Base-by-base conservation (phyloP, 2,113 vertebrate genomes). In the Onychostruthus taczanowskii region DNA sequence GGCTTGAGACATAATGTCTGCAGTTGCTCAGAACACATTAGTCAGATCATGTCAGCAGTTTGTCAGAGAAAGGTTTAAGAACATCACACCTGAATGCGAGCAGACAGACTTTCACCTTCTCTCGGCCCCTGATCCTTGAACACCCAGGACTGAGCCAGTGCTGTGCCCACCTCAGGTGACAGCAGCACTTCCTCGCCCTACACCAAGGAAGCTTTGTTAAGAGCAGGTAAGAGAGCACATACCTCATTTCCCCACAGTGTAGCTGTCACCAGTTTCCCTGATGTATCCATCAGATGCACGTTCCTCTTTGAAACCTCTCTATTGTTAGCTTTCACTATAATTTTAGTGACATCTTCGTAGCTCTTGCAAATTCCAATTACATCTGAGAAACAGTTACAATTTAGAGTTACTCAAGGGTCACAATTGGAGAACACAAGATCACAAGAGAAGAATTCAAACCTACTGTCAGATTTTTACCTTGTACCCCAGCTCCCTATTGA, bases 161-260 rank as follows among this genome's bases (percentile, higher is more conserved):
- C 92, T 84, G n/a, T 50, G 68, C 72, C 94, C 93, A 74, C 84
- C 94, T 86, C 6, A 0, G 87, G 75, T 90, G 92, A 93, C 79
- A 94, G 79, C 37, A 81, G 62, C 35, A 39, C 53, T 27, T 66
- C 64, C 47, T 84, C n/a, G 13, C 35, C 55, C 47, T 49, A 35
- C 64, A 84, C 75, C 88, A 70, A 72, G 74, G 43, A 33, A 70
- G 74, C 56, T 93, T 63, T 69, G 44, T 27, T 33, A 72, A 52
- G 93, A 80, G 61, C 76, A 90, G 85, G 90, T 81, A 95, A 85
- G 56, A 72, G 31, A 77, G 76, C 35, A 97, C 98, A 93, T 96
- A 99, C 99, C 87, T 99, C 99, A 20, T 98, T 98, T 89, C 99
- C 99, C 99, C 99, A 99, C 49, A 99, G 97, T 1, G 99, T 99